Percentiles rank a stretch among this genome's conserved stretches.
These are phyloP conservation scores for Mallotus villosus DNA, from an alignment of 2,797 vertebrate genomes.

Conservation along the genomic window DNA sequence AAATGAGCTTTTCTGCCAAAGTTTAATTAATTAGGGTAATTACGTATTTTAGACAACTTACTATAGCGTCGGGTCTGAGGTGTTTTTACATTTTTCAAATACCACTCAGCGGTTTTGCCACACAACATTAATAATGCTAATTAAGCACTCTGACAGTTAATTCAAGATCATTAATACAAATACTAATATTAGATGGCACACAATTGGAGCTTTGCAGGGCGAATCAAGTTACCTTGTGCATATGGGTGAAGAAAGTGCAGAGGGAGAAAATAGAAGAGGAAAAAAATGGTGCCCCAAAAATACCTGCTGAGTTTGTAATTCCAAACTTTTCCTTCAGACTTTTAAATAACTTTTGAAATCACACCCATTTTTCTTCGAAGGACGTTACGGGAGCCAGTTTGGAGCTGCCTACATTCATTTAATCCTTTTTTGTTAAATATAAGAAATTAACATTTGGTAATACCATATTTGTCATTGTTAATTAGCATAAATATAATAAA, in stretches of 20 bases:
- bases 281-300: conserved; percentile 36
- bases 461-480: too few relatives aligned
- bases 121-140: conserved; percentile 79
- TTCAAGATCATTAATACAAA: conserved; percentile 80
- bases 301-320: conserved; percentile 57
- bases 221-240: conserved; percentile 34
- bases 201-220: conserved; percentile 45
- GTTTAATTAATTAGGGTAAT: conserved; percentile 76
- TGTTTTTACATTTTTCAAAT: conserved; percentile 73
- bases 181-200: conserved; percentile 76
- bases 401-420: too few relatives aligned
- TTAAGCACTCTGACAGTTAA: conserved; percentile 76
- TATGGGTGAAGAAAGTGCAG: conserved; percentile 24
- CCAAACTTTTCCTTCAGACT: conserved; percentile 47
- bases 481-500: too few relatives aligned
- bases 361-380: not conserved
- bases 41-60: conserved; percentile 71
- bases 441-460: too few relatives aligned
- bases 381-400: not conserved
- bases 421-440: too few relatives aligned
- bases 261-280: not conserved
- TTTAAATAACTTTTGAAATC: conserved; percentile 54
- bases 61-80: conserved; percentile 60
- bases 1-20: conserved; percentile 49
- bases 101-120: conserved; percentile 61